phyloP scores from a whole-genome alignment of 2,797 vertebrate species.

The Schizopygopsis pylzovi region DNA sequence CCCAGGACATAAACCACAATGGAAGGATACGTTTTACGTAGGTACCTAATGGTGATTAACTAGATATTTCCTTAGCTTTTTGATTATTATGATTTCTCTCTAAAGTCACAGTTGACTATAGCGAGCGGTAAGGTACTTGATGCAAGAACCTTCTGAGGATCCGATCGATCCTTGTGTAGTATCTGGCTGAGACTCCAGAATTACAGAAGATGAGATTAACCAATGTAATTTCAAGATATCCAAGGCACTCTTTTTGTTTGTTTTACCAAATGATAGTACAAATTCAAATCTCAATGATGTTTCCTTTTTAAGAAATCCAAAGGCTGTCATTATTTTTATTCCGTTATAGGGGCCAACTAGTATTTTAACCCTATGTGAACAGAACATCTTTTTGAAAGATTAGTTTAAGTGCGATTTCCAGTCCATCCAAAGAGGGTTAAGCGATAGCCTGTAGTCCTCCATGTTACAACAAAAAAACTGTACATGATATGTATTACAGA shows the following conservation, averaged over 20 bases:
- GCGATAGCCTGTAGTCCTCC: conserved; percentile 88
- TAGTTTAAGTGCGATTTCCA: conserved; percentile 85
- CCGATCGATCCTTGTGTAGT: conserved; percentile 77
- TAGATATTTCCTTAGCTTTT: conserved; percentile 81
- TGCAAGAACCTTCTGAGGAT: conserved; percentile 84
- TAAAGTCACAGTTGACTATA: conserved; percentile 82
- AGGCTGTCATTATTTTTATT: conserved; percentile 79
- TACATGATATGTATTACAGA: conserved; percentile 99
- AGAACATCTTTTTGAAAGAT: conserved; percentile 85
- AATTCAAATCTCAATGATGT: conserved; percentile 81
- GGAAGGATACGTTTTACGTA: conserved; percentile 77
- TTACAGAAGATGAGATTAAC: conserved; percentile 91
- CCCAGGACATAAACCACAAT: conserved; percentile 76
- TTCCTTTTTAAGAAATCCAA: conserved; percentile 81
- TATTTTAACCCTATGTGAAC: conserved; percentile 86
- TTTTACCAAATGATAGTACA: conserved; percentile 91
- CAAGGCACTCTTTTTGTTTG: conserved; percentile 94
- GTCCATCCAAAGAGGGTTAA: conserved; percentile 88
- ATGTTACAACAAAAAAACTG: conserved; percentile 94
- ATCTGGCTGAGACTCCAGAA: conserved; percentile 81
- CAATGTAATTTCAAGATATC: conserved; percentile 87
- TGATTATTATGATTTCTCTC: conserved; percentile 67
- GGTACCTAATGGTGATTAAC: conserved; percentile 90
- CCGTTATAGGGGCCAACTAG: conserved; percentile 78
- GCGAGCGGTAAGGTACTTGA: conserved; percentile 82